Conservation (phyloP, 2,888 invertebrate species). For the Pyralis farinalis region DNA sequence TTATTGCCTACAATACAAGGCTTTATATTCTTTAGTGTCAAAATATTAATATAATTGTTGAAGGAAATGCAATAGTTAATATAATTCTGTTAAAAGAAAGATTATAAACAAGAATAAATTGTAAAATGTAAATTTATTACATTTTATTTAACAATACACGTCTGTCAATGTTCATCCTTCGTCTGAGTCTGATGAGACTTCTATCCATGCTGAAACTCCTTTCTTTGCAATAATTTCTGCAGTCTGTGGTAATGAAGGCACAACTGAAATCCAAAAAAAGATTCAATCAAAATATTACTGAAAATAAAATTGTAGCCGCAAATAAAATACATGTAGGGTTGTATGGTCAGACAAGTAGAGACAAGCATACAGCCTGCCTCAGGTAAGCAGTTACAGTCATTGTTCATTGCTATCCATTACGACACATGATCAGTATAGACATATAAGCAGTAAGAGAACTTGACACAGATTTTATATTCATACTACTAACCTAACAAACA, state of each 20-base stretch:
- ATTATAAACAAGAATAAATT: slow-evolving; percentile 54
- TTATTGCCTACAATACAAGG: no score
- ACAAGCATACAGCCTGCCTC: no score
- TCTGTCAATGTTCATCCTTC: slow-evolving; percentile 32
- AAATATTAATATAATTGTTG: slow-evolving; percentile 29
- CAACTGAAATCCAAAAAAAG: slow-evolving; percentile 45
- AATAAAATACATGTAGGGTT: no score
- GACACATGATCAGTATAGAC: no score
- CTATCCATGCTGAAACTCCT: slow-evolving; percentile 63
- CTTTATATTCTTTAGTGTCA: slow-evolving; percentile 17
- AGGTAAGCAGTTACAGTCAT: no score
- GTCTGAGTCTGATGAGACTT: slow-evolving; percentile 71
- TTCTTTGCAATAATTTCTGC: slow-evolving; percentile 57
- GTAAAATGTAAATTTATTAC: slow-evolving; percentile 61
- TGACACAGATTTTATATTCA: no score
- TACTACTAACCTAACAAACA: no score
- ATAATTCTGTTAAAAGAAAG: slow-evolving; percentile 50
- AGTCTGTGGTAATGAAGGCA: slow-evolving; percentile 52
- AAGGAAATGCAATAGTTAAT: slow-evolving; percentile 53
- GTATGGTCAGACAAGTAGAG: no score
- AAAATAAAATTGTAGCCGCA: no score
- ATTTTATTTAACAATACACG: slow-evolving; percentile 51
- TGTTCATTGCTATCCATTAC: no score
- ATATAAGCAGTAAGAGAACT: no score
- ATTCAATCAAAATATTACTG: background rate